phyloP scores from a whole-genome alignment of 1,140 invertebrate species.

The Gryllus bimaculatus region DNA sequence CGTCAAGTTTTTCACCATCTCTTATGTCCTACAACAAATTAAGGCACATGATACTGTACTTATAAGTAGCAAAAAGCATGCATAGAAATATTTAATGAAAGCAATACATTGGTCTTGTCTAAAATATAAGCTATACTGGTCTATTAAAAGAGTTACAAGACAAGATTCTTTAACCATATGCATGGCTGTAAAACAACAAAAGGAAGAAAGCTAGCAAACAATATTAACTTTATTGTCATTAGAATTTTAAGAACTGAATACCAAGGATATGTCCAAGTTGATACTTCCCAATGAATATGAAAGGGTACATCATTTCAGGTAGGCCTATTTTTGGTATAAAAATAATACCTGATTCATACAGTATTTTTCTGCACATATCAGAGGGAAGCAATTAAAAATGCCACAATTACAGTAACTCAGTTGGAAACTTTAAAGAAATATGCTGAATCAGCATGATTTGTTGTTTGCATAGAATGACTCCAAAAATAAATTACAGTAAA shows the following conservation, averaged over 20 bases:
- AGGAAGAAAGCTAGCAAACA: not conserved
- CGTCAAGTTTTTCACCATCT: not conserved
- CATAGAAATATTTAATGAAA: conserved; percentile 1
- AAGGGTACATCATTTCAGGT: not conserved
- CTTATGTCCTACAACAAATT: not conserved
- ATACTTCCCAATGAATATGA: not conserved
- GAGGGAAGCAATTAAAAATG: not conserved
- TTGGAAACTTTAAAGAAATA: not conserved
- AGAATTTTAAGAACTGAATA: not conserved
- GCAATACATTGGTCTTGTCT: not conserved
- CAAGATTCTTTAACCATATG: not conserved
- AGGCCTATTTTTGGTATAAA: not conserved
- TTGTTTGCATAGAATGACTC: too few species aligned
- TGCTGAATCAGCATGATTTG: not conserved
- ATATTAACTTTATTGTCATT: not conserved
- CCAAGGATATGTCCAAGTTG: not conserved
- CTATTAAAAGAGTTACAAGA: not conserved
- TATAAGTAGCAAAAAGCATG: conserved; percentile 5
- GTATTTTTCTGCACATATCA: not conserved
- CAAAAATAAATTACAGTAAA: too few species aligned
- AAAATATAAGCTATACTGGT: not conserved
- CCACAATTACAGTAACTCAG: not conserved
- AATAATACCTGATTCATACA: not conserved
- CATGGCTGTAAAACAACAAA: not conserved
- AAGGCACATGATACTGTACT: not conserved